Conservation (phyloP, 2,113 vertebrate species). For the Ceyx margarethae region DNA sequence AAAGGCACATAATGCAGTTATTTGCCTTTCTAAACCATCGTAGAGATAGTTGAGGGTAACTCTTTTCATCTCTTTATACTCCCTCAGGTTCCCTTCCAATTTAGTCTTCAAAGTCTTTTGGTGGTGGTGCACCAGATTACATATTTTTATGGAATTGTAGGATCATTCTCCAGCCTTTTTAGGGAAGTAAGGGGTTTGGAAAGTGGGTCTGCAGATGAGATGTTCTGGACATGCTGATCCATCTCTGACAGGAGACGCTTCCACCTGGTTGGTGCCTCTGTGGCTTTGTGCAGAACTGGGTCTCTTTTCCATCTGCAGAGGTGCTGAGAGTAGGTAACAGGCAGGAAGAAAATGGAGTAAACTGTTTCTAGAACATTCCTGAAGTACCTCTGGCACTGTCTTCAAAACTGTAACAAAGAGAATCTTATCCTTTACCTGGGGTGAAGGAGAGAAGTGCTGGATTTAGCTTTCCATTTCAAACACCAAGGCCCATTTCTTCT, state of each 20-base stretch:
- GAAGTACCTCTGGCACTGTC: background rate
- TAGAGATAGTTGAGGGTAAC: background rate
- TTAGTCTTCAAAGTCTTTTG: background rate
- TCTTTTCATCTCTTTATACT: background rate
- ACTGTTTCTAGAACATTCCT: background rate
- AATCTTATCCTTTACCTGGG: background rate
- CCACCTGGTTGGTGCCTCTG: background rate
- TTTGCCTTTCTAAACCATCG: conserved; percentile 24
- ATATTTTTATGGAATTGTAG: background rate
- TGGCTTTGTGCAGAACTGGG: background rate
- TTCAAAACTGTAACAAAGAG: background rate
- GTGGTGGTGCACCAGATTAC: background rate
- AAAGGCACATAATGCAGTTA: background rate
- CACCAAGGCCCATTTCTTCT: background rate
- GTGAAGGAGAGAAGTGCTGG: conserved; percentile 2
- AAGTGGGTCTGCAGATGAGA: background rate
- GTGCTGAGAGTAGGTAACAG: background rate
- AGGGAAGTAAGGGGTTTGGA: background rate
- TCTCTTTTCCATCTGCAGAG: background rate
- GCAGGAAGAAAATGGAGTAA: background rate
- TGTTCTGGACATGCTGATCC: background rate
- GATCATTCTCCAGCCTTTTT: background rate
- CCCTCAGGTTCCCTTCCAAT: background rate
- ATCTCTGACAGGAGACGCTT: background rate
- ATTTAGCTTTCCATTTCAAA: conserved; percentile 1